A percentile compares a stretch with the other conserved stretches of the same genome.
These are phyloP conservation scores for Erithacus rubecula DNA, from an alignment of 2,797 vertebrate species.

Conservation along the genomic window DNA sequence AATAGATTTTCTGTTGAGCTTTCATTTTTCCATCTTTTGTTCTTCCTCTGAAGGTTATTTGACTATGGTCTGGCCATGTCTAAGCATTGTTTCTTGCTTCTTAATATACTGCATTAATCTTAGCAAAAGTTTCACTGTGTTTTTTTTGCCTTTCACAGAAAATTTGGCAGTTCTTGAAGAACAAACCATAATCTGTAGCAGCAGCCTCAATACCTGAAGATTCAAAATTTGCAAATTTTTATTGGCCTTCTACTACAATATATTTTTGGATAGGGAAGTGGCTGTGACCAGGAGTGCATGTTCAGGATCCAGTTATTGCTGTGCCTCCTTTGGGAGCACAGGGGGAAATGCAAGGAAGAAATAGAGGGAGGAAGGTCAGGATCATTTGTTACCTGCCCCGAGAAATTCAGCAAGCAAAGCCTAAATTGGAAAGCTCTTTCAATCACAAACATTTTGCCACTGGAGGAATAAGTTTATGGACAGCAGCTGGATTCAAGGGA, in stretches of 20 bases:
- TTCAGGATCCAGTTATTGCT: neutral
- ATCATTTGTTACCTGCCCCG: neutral
- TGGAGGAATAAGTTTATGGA: neutral
- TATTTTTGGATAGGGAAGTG: neutral
- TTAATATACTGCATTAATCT: neutral
- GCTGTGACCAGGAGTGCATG: neutral
- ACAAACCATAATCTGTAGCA: neutral
- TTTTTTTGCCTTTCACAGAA: neutral
- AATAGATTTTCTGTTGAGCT: neutral
- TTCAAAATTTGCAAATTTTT: neutral
- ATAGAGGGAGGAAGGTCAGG: neutral
- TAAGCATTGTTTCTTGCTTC: neutral
- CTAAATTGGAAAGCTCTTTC: slow-evolving; percentile 27
- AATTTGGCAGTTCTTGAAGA: neutral
- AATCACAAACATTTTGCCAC: slow-evolving; percentile 17
- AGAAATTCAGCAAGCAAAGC: slow-evolving; percentile 17
- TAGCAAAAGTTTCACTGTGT: neutral
- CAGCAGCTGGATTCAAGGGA: neutral
- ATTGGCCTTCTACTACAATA: neutral
- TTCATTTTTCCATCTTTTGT: neutral
- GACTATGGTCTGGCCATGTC: neutral
- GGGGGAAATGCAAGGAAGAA: neutral
- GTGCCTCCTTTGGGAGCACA: neutral
- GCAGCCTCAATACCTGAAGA: neutral
- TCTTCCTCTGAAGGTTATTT: slow-evolving; percentile 1